Conservation (phyloP, 2,797 vertebrate species). For the Notamacropus eugenii region DNA sequence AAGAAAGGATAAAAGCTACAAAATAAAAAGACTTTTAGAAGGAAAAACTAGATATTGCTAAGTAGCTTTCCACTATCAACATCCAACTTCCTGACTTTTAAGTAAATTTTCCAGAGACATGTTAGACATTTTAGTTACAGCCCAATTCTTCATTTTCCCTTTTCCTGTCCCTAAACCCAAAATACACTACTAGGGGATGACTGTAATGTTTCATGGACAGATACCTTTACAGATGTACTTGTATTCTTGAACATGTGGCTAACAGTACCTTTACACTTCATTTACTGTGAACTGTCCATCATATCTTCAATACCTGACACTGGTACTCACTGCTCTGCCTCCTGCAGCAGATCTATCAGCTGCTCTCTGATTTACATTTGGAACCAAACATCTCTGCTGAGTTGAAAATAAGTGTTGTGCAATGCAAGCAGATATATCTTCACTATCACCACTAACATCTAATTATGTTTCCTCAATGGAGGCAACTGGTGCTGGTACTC, state of each 20-base stretch:
- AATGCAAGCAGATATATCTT: constrained; percentile 79
- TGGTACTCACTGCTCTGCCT: constrained; percentile 81
- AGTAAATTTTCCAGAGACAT: constrained; percentile 82
- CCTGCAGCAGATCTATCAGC: constrained; percentile 86
- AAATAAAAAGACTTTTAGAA: constrained; percentile 82
- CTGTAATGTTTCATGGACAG: constrained; percentile 77
- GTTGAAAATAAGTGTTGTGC: constrained; percentile 70
- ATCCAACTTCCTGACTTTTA: constrained; percentile 82
- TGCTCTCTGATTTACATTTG: constrained; percentile 79
- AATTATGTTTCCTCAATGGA: constrained; percentile 89
- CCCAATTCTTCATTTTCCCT: constrained; percentile 76
- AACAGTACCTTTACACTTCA: constrained; percentile 90
- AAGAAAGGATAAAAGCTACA: constrained; percentile 44
- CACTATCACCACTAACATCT: constrained; percentile 89
- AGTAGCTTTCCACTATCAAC: constrained; percentile 82
- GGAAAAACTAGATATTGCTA: constrained; percentile 84
- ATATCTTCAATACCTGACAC: constrained; percentile 91
- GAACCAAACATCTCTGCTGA: constrained; percentile 90
- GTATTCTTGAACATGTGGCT: constrained; percentile 71
- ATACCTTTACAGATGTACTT: not conserved
- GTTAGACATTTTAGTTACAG: constrained; percentile 80
- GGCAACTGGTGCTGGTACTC: constrained; percentile 77
- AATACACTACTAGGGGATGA: constrained; percentile 80
- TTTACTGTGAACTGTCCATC: constrained; percentile 97
- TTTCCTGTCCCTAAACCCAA: constrained; percentile 78